phyloP scores from a whole-genome alignment of 2,888 invertebrate genomes.

The Brachyopa scutellaris region DNA sequence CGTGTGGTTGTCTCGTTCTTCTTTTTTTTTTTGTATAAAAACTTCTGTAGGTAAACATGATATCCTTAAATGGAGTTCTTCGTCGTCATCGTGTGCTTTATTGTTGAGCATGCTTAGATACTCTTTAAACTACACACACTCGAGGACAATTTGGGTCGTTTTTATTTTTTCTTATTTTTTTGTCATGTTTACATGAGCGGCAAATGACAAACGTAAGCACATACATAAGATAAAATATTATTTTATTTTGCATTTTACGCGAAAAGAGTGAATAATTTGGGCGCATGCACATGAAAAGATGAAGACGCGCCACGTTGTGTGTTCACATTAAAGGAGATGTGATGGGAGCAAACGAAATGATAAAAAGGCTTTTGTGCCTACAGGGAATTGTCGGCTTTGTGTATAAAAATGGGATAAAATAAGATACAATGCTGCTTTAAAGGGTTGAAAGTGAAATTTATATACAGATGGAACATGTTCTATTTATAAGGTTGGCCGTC shows the following conservation, averaged over 20 bases:
- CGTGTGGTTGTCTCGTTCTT: slow-evolving; percentile 14
- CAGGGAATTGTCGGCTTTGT: no score
- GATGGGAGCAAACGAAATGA: slow-evolving; percentile 27
- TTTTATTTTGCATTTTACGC: slow-evolving; percentile 8
- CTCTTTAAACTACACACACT: slow-evolving; percentile 47
- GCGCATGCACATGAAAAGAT: slow-evolving; percentile 39
- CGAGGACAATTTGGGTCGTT: slow-evolving; percentile 43
- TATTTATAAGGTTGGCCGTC: no score
- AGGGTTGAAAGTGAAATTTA: no score
- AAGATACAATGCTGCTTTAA: no score
- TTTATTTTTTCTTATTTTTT: not conserved
- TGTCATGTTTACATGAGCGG: slow-evolving; percentile 53
- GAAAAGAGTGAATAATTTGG: slow-evolving; percentile 53
- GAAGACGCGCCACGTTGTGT: slow-evolving; percentile 2
- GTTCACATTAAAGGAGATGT: slow-evolving; percentile 34
- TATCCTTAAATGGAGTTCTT: slow-evolving; percentile 23
- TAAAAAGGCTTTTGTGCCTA: no score
- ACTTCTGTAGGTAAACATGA: not conserved
- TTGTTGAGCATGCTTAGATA: slow-evolving; percentile 52
- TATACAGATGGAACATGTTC: no score
- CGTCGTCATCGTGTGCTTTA: slow-evolving; percentile 33
- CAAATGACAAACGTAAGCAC: slow-evolving; percentile 16
- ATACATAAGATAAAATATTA: not conserved
- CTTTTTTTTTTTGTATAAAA: not conserved
- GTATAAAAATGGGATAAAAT: no score